Percentiles rank a stretch among this genome's conserved stretches.
These are phyloP conservation scores for Leptodactylus fallax DNA, from an alignment of 2,797 vertebrate genomes.

Conservation along the genomic window DNA sequence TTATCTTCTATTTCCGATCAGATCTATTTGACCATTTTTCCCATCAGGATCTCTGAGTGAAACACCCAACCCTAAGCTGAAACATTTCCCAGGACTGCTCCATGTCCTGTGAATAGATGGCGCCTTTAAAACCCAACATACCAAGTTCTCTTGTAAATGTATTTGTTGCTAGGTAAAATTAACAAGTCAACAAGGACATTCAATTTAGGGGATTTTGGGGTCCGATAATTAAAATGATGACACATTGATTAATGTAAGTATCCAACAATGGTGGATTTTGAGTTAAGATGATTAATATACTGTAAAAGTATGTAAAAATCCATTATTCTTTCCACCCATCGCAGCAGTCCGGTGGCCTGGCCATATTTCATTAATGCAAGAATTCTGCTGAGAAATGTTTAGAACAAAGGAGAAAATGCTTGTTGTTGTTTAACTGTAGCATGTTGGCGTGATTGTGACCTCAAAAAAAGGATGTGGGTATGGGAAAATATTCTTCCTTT, in stretches of 20 bases:
- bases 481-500: constrained; percentile 63
- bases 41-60: background rate
- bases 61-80: background rate
- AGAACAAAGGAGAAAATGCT: constrained; percentile 59
- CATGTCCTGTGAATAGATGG: background rate
- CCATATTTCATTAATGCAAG: constrained; percentile 58
- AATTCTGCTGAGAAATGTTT: constrained; percentile 51
- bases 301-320: constrained; percentile 46
- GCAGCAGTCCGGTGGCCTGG: background rate
- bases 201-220: constrained; percentile 35
- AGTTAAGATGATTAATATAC: constrained; percentile 42
- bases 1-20: background rate
- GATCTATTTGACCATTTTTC: background rate
- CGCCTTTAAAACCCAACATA: background rate
- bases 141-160: background rate
- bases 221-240: constrained; percentile 28
- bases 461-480: constrained; percentile 61
- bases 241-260: constrained; percentile 41
- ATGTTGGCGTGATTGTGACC: constrained; percentile 60
- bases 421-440: constrained; percentile 60
- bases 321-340: constrained; percentile 34
- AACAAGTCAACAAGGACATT: constrained; percentile 2
- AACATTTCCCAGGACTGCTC: background rate
- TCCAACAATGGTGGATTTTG: constrained; percentile 25
- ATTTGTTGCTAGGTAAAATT: constrained; percentile 43